phyloP scores from a whole-genome alignment of 2,113 vertebrate species.

The Scomber scombrus region DNA sequence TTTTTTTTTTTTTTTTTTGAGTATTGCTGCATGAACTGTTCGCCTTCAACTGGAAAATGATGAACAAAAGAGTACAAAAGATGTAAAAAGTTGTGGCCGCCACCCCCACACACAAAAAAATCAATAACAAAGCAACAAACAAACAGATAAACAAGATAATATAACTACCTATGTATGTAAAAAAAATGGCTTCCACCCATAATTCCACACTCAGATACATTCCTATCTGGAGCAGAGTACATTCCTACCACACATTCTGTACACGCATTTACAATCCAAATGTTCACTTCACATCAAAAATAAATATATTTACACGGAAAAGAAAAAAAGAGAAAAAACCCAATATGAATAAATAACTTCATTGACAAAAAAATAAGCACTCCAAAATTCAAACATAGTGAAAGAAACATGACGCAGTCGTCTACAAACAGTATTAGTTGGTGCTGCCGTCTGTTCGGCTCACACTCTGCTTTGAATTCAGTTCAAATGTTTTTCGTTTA shows the following conservation, averaged over 20 bases:
- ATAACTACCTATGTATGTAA: conserved; percentile 70
- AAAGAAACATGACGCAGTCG: conserved; percentile 70
- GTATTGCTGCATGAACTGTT: conserved; percentile 83
- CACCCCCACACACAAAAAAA: conserved; percentile 40
- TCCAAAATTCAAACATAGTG: conserved; percentile 89
- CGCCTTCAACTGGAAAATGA: conserved; percentile 72
- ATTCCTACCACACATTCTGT: conserved; percentile 94
- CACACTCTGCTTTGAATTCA: conserved; percentile 70
- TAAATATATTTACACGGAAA: conserved; percentile 99
- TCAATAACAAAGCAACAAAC: conserved; percentile 71
- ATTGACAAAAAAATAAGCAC: conserved; percentile 84
- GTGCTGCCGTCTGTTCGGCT: conserved; percentile 81
- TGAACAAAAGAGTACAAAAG: conserved; percentile 69
- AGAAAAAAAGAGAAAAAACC: conserved; percentile 65
- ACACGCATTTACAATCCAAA: conserved; percentile 95
- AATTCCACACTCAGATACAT: conserved; percentile 89
- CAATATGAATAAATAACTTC: conserved; percentile 96
- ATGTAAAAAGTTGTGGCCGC: conserved; percentile 63
- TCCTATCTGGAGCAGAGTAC: conserved; percentile 80
- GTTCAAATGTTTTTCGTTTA: conserved; percentile 4
- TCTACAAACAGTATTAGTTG: conserved; percentile 64
- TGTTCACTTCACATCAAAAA: conserved; percentile 96
- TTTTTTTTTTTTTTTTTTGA: conserved; percentile 46
- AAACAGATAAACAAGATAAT: conserved; percentile 66
- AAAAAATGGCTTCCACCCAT: conserved; percentile 87